These are phyloP conservation scores for Sesia bembeciformis DNA, from an alignment of 2,888 invertebrate species.

Conservation along the genomic window DNA sequence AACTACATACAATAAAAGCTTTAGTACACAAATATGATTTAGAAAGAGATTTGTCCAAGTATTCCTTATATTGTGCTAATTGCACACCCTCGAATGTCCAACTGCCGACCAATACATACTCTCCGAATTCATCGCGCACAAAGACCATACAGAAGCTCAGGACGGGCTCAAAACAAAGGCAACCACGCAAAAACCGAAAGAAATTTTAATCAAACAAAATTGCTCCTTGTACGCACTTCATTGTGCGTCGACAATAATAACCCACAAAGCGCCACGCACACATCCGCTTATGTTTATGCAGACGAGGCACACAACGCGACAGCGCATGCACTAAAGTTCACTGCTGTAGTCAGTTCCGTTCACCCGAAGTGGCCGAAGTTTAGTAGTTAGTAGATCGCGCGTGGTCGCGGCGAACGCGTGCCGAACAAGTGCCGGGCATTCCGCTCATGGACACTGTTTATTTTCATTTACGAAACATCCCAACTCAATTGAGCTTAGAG, in stretches of 20 bases:
- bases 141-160: slow-evolving; percentile 31
- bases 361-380: slow-evolving; percentile 45
- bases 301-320: slow-evolving; percentile 22
- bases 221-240: slow-evolving; percentile 41
- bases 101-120: slow-evolving; percentile 42
- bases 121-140: slow-evolving; percentile 34
- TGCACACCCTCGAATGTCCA: slow-evolving; percentile 28
- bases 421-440: slow-evolving; percentile 39
- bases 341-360: slow-evolving; percentile 27
- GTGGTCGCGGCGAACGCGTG: slow-evolving; percentile 34
- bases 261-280: slow-evolving; percentile 45
- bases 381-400: slow-evolving; percentile 44
- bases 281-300: slow-evolving; percentile 16
- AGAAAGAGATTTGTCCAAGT: not conserved
- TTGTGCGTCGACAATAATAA: slow-evolving; percentile 58
- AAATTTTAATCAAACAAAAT: slow-evolving; percentile 50
- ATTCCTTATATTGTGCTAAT: slow-evolving; percentile 27
- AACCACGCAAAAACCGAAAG: slow-evolving; percentile 34
- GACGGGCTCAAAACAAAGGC: slow-evolving; percentile 35
- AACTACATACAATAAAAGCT: too few relatives aligned
- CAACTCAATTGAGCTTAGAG: slow-evolving; percentile 31
- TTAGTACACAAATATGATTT: too few relatives aligned
- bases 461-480: slow-evolving; percentile 49
- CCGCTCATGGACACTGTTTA: slow-evolving; percentile 39
- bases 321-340: slow-evolving; percentile 45